Base-by-base conservation (phyloP, 2,888 invertebrate species). In the Dryocosmus kuriphilus region DNA sequence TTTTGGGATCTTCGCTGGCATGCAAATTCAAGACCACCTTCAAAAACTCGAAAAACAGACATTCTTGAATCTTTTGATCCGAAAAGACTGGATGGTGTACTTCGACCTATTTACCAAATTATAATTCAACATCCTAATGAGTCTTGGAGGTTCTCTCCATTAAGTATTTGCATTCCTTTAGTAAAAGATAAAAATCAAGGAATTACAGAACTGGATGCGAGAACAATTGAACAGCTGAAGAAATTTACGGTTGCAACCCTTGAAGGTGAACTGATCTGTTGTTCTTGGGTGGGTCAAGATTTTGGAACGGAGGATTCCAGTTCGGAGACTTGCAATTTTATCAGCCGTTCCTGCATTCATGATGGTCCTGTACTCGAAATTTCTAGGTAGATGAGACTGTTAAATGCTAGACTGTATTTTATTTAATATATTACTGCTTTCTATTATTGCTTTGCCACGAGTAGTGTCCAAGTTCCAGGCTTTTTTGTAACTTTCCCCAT, bases 291-390 rank as follows among this genome's bases (percentile, higher is more conserved):
- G 84, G 95, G 95, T 14, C 94, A 94, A 84, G 94, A 94, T 81
- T 93, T 94, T 78, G 93, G 93, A 84, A 92, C 94, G n/a, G 95
- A 94, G 85, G 89, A 92, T 0, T 93, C 94, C 0, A 94, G 93
- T 81, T 93, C 92, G 4, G 95, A 95, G 84, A 86, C 84, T 14
- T 89, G 92, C 19, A 88, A 90, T 75, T 86, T 93, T 5, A 57
- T 82, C 7, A 67, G 51, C 22, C 79, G 84, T 32, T 84, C 86
- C 93, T 93, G 65, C 90, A 93, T 94, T 76, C 96, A 97, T 86
- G 96, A 96, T 86, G 96, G 96, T 0, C 94, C 95, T 1, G 91
- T 97, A 57, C 91, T 93, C 0, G 91, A 92, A n/a, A 92, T 95
- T 27, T 89, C 92, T 22, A 93, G 94, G 87, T 96, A 96, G 86